phyloP scores from a whole-genome alignment of 2,797 vertebrate species.

The Gobio occitaniae region DNA sequence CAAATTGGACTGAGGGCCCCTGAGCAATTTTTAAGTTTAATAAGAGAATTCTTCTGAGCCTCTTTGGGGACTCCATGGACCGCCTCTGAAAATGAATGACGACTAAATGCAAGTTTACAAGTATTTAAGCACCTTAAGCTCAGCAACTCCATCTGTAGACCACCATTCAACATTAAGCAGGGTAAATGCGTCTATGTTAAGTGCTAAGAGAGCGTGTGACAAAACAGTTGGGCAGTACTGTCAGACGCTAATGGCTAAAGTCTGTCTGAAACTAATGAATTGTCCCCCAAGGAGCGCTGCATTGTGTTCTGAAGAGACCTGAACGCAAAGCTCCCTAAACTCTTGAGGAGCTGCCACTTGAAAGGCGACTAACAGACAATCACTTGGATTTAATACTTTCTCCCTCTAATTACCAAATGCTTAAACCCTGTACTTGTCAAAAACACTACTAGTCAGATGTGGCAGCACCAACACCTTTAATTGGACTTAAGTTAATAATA shows the following conservation, averaged over 20 bases:
- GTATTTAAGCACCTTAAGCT: constrained; percentile 37
- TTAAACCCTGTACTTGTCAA: constrained; percentile 47
- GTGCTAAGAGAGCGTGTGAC: neutral
- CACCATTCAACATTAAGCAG: neutral
- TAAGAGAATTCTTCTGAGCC: constrained; percentile 17
- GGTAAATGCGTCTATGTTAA: constrained; percentile 11
- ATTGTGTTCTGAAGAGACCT: constrained; percentile 15
- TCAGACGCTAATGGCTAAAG: constrained; percentile 53
- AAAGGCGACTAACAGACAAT: constrained; percentile 43
- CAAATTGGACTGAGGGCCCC: constrained; percentile 28
- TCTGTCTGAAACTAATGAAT: constrained; percentile 52
- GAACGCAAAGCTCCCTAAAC: constrained; percentile 33
- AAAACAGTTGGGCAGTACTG: constrained; percentile 28
- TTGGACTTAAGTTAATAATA: constrained; percentile 55
- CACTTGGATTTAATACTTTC: constrained; percentile 40
- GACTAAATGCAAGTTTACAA: constrained; percentile 34
- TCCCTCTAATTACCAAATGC: constrained; percentile 54
- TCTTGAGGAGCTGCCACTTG: constrained; percentile 41
- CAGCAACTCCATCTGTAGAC: neutral
- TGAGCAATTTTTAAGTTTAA: constrained; percentile 36
- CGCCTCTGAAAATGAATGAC: constrained; percentile 16
- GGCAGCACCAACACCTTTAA: constrained; percentile 54
- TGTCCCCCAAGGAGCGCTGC: constrained; percentile 3
- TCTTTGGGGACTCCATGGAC: constrained; percentile 18
- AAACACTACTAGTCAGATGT: constrained; percentile 46